Conservation (phyloP, 2,888 invertebrate species). For the Hirtodrosophila cameraria region DNA sequence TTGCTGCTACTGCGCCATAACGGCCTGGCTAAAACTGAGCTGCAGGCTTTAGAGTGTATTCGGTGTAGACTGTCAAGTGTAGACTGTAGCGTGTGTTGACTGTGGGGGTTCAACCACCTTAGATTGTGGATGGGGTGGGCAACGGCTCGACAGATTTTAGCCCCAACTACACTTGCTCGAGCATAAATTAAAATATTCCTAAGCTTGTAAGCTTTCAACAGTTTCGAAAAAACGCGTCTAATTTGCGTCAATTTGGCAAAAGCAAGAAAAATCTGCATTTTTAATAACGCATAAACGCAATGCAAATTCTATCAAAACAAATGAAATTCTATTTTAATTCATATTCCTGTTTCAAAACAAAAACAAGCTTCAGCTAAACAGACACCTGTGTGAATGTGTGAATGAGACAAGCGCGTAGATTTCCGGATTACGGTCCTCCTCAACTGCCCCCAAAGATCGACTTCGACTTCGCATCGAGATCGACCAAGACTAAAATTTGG, state of each 20-base stretch:
- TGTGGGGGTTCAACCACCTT: constrained; percentile 69
- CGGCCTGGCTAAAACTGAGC: constrained; percentile 33
- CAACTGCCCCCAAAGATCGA: constrained; percentile 7
- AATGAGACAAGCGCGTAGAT: constrained; percentile 61
- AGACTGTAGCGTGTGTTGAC: not conserved
- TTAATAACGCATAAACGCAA: constrained; percentile 50
- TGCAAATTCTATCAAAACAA: constrained; percentile 61
- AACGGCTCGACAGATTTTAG: constrained; percentile 5
- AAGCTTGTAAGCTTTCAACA: constrained; percentile 32
- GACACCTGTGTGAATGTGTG: too few relatives aligned
- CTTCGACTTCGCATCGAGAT: constrained; percentile 6
- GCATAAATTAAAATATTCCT: constrained; percentile 62
- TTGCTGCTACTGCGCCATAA: constrained; percentile 74
- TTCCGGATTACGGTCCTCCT: constrained; percentile 60
- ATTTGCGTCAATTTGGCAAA: constrained; percentile 68
- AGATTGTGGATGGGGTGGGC: constrained; percentile 23
- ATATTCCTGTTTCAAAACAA: constrained; percentile 49
- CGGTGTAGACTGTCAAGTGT: constrained; percentile 9
- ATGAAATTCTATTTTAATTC: constrained; percentile 38
- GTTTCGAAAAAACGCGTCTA: constrained; percentile 18
- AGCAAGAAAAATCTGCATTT: constrained; percentile 42
- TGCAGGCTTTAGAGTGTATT: constrained; percentile 35
- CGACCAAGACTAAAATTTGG: constrained; percentile 5
- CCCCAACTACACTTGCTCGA: constrained; percentile 46
- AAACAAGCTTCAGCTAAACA: constrained; percentile 27